These are phyloP conservation scores for Tanypteryx hageni DNA, from an alignment of 2,888 invertebrate species.

Conservation along the genomic window DNA sequence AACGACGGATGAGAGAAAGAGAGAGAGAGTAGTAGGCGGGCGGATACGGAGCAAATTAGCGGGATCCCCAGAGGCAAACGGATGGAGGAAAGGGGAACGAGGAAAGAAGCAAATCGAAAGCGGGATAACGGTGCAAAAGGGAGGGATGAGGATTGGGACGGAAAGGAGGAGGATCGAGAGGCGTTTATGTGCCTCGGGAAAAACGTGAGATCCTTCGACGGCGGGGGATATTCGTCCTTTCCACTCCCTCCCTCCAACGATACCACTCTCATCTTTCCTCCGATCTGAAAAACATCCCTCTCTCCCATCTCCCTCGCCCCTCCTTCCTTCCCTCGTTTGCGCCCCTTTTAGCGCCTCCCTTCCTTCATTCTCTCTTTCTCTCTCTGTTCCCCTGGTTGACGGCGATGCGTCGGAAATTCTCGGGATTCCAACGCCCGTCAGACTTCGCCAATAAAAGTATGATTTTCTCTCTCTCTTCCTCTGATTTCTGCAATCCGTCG, in stretches of 20 bases:
- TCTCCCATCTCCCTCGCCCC: background rate
- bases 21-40: too few species aligned
- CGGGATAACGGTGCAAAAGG: background rate
- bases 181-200: conserved; percentile 32
- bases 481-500: background rate
- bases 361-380: background rate
- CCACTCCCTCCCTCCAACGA: conserved; percentile 35
- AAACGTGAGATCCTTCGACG: conserved; percentile 47
- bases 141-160: background rate
- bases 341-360: background rate
- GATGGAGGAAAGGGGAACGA: too few species aligned
- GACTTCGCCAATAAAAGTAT: background rate
- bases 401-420: conserved; percentile 44
- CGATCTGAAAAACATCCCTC: conserved; percentile 31
- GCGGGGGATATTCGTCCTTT: conserved; percentile 1
- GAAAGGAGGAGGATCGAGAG: background rate
- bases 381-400: background rate
- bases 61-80: too few species aligned
- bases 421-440: conserved; percentile 40
- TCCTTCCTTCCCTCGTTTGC: background rate
- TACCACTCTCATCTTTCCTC: conserved; percentile 18
- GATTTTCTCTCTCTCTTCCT: background rate
- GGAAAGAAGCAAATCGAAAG: background rate
- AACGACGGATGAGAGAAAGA: background rate
- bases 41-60: too few species aligned